These are phyloP conservation scores for Bombus vancouverensis DNA, from an alignment of 1,140 invertebrate genomes.

Conservation along the genomic window DNA sequence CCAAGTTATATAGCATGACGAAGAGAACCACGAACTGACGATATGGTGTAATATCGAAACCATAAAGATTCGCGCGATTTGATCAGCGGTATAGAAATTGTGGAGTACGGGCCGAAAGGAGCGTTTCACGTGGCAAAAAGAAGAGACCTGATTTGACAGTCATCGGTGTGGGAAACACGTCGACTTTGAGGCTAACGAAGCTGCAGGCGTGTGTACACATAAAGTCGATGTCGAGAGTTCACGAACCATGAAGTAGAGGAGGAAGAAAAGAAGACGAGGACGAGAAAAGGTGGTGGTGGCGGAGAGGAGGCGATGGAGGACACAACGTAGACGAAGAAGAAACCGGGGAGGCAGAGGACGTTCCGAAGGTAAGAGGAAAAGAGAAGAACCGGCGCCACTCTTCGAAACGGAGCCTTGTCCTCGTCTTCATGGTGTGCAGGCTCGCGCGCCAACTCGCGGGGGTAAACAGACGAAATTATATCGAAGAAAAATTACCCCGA, in stretches of 20 bases:
- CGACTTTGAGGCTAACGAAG: constrained; percentile 63
- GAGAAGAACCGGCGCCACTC: constrained; percentile 51
- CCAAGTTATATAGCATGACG: no score
- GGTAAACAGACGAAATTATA: constrained; percentile 80
- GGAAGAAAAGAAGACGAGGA: constrained; percentile 6
- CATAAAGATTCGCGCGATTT: background rate
- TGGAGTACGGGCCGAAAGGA: background rate
- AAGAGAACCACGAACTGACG: background rate
- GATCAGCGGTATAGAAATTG: background rate
- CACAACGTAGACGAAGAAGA: background rate
- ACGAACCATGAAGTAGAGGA: constrained; percentile 56
- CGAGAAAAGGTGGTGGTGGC: constrained; percentile 1
- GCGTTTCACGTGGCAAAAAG: constrained; percentile 28
- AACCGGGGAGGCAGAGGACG: background rate
- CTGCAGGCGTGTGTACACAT: constrained; percentile 64
- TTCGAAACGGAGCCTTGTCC: constrained; percentile 62
- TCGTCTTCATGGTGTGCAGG: constrained; percentile 59
- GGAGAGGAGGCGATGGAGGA: constrained; percentile 3
- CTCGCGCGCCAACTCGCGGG: constrained; percentile 72
- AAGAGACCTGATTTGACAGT: constrained; percentile 51
- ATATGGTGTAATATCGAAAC: background rate
- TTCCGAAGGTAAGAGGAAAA: background rate
- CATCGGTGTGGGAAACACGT: constrained; percentile 61
- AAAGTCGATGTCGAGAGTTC: constrained; percentile 65
- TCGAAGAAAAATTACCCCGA: constrained; percentile 80